Evolutionary conservation across 2,888 invertebrate species (phyloP).

Genomic region (Lithosia quadra): DNA sequence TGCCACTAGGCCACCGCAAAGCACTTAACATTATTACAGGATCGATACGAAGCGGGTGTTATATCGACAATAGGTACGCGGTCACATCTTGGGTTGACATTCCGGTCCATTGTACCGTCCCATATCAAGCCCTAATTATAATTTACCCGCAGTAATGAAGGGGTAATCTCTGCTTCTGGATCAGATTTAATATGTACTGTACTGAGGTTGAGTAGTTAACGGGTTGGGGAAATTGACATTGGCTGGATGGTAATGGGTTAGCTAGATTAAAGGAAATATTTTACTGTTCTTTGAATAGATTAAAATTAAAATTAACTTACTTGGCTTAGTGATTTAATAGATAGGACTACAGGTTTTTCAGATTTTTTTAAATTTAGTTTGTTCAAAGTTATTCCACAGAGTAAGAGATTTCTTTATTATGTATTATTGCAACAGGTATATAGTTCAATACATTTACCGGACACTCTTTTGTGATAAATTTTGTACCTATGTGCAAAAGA

Average conservation of each 20-base stretch:
- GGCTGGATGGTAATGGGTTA: not conserved
- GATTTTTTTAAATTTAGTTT: too few species aligned
- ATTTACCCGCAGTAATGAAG: conserved; percentile 37
- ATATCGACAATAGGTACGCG: conserved; percentile 43
- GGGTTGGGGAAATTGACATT: conserved; percentile 24
- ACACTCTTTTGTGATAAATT: too few species aligned
- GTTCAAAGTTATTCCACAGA: too few species aligned
- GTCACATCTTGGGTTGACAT: conserved; percentile 48
- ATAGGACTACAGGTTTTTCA: too few species aligned
- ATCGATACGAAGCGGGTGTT: conserved; percentile 43
- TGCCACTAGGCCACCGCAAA: conserved; percentile 26
- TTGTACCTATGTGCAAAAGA: too few species aligned
- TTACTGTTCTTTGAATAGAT: not conserved
- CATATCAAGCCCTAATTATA: conserved; percentile 36
- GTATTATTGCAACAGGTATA: too few species aligned
- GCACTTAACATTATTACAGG: conserved; percentile 42
- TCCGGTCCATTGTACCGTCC: conserved; percentile 38
- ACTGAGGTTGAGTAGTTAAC: conserved; percentile 14
- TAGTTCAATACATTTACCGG: too few species aligned
- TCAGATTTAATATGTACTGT: conserved; percentile 30
- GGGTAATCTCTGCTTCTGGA: conserved; percentile 29
- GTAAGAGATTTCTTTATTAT: too few species aligned
- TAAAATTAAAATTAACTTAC: too few species aligned
- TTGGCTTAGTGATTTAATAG: too few species aligned
- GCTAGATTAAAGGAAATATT: not conserved